Conservation (phyloP, 1,140 invertebrate genomes). For the Papilio polyxenes region DNA sequence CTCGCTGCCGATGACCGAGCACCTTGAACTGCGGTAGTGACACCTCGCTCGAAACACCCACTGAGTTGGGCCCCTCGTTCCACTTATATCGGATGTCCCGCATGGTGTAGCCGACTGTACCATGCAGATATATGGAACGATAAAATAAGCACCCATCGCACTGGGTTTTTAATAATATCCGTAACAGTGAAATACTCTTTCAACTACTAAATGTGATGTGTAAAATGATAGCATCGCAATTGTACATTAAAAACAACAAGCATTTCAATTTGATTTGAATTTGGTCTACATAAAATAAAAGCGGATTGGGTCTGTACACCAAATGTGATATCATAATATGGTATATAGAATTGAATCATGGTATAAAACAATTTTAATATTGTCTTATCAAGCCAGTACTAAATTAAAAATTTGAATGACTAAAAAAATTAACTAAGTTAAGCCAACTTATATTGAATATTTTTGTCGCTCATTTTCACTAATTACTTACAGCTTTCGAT, state of each 20-base stretch:
- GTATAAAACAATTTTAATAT: conserved; percentile 39
- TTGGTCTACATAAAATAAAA: conserved; percentile 57
- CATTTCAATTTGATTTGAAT: conserved; percentile 48
- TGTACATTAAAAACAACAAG: conserved; percentile 44
- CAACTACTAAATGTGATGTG: conserved; percentile 53
- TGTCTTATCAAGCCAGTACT: conserved; percentile 43
- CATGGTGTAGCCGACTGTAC: conserved; percentile 97
- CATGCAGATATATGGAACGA: conserved; percentile 82
- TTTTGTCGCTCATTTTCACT: conserved; percentile 39
- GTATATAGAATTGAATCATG: conserved; percentile 15
- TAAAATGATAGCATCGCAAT: conserved; percentile 46
- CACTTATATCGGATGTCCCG: conserved; percentile 97
- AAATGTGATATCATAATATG: conserved; percentile 29
- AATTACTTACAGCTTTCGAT: conserved; percentile 98
- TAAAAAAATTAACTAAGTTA: conserved; percentile 43
- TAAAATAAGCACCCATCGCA: conserved; percentile 83
- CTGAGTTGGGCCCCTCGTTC: conserved; percentile 95
- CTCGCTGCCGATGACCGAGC: conserved; percentile 92
- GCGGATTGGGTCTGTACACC: conserved; percentile 49
- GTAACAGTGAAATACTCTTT: conserved; percentile 63
- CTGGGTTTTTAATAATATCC: conserved; percentile 79
- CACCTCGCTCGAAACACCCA: conserved; percentile 95
- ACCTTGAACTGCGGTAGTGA: conserved; percentile 97
- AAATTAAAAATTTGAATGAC: conserved; percentile 36
- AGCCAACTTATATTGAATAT: conserved; percentile 45